Conservation (phyloP, 2,113 vertebrate species). For the Crocuta crocuta region DNA sequence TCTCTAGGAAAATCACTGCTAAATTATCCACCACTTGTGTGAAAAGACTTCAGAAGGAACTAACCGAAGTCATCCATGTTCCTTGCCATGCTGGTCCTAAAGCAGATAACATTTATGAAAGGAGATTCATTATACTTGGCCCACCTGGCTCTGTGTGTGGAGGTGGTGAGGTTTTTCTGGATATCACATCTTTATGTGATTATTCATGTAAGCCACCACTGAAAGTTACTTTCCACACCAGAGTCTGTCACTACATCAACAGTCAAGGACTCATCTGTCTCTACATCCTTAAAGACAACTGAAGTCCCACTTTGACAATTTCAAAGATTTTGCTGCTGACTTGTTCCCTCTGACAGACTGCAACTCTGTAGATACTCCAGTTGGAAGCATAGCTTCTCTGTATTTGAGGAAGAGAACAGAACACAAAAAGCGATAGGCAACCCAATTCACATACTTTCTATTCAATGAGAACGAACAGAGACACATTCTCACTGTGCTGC, state of each 20-base stretch:
- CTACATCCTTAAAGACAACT: slow-evolving; percentile 95
- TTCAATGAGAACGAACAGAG: slow-evolving; percentile 89
- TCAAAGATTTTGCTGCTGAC: slow-evolving; percentile 94
- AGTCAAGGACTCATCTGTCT: slow-evolving; percentile 95
- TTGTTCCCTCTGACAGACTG: slow-evolving; percentile 94
- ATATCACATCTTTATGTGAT: slow-evolving; percentile 96
- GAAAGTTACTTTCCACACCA: slow-evolving; percentile 94
- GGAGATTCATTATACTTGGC: slow-evolving; percentile 96
- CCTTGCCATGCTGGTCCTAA: slow-evolving; percentile 94
- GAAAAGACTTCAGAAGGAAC: slow-evolving; percentile 95
- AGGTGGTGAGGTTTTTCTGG: slow-evolving; percentile 96
- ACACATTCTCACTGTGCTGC: slow-evolving; percentile 88
- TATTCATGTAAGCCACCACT: slow-evolving; percentile 97
- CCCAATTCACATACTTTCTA: slow-evolving; percentile 89
- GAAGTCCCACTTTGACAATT: slow-evolving; percentile 94
- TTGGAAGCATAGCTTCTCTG: slow-evolving; percentile 94
- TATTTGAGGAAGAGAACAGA: slow-evolving; percentile 96
- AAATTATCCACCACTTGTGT: slow-evolving; percentile 92
- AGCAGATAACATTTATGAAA: slow-evolving; percentile 97
- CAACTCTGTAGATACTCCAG: slow-evolving; percentile 93
- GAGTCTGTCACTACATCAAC: slow-evolving; percentile 95
- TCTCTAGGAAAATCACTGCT: slow-evolving; percentile 93
- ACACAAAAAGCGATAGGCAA: slow-evolving; percentile 95
- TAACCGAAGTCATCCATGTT: slow-evolving; percentile 93
- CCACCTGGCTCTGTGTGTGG: slow-evolving; percentile 95